Conservation (phyloP, 2,113 vertebrate species). For the Stegastes partitus region DNA sequence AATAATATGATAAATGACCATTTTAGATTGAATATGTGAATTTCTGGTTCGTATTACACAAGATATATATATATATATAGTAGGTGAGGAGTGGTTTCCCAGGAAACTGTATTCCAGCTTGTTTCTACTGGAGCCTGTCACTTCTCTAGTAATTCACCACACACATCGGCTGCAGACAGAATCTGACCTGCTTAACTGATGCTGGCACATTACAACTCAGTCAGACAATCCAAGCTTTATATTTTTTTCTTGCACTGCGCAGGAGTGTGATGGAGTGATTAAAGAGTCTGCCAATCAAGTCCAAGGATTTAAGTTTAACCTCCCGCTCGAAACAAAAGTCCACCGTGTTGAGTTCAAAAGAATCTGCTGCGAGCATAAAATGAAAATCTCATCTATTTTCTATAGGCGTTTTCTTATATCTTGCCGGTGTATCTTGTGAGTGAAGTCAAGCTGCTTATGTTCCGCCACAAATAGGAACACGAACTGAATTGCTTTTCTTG, state of each 20-base stretch:
- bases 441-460: constrained; percentile 25
- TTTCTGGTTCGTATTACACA: constrained; percentile 7
- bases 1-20: too few species aligned
- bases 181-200: constrained; percentile 34
- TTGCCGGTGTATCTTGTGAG: constrained; percentile 7
- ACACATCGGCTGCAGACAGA: constrained; percentile 4
- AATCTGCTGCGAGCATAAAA: constrained; percentile 1
- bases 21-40: not conserved
- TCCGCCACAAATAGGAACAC: constrained; percentile 6
- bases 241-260: constrained; percentile 19
- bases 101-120: constrained; percentile 45
- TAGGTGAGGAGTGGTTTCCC: constrained; percentile 38
- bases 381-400: not conserved
- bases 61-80: constrained; percentile 2
- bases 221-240: constrained; percentile 3
- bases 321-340: not conserved
- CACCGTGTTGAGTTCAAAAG: constrained; percentile 1
- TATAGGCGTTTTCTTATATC: not conserved
- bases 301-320: constrained; percentile 16
- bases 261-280: constrained; percentile 1
- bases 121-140: constrained; percentile 19
- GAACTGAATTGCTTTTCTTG: constrained; percentile 16
- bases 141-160: constrained; percentile 37
- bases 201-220: constrained; percentile 17
- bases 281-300: constrained; percentile 2